Conservation (phyloP, 2,888 invertebrate species). For the Odontocerum albicorne region DNA sequence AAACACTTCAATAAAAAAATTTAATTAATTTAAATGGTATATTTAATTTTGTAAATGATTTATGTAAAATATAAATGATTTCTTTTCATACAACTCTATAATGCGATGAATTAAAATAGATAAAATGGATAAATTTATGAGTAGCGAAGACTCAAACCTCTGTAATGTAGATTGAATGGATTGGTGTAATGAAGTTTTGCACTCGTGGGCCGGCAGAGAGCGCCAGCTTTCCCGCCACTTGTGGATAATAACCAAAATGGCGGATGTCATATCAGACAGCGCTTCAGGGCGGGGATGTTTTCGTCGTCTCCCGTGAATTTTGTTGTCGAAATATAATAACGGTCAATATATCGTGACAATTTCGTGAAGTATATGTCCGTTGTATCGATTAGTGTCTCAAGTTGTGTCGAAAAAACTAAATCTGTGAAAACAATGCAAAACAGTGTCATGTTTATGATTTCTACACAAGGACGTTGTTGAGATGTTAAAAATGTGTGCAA, state of each 20-base stretch:
- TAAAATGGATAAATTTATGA: too few relatives aligned
- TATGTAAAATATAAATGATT: too few relatives aligned
- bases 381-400: not conserved
- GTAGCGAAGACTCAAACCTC: not conserved
- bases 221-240: slow-evolving; percentile 26
- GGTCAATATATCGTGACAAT: slow-evolving; percentile 14
- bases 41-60: too few relatives aligned
- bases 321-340: slow-evolving; percentile 18
- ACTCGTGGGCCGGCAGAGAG: slow-evolving; percentile 4
- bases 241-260: slow-evolving; percentile 30
- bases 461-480: slow-evolving; percentile 17
- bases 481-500: slow-evolving; percentile 28
- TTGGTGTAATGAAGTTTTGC: too few relatives aligned
- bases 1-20: too few relatives aligned
- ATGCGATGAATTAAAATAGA: too few relatives aligned
- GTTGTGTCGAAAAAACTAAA: not conserved
- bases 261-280: slow-evolving; percentile 31
- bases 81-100: too few relatives aligned
- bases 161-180: not conserved
- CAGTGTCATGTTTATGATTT: slow-evolving; percentile 30
- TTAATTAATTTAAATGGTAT: too few relatives aligned
- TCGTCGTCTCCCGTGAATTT: slow-evolving; percentile 23
- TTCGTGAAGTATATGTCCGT: slow-evolving; percentile 1
- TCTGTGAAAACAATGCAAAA: slow-evolving; percentile 16
- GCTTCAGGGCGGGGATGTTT: slow-evolving; percentile 32